phyloP scores from a whole-genome alignment of 2,113 vertebrate species.

The Heterotis niloticus region DNA sequence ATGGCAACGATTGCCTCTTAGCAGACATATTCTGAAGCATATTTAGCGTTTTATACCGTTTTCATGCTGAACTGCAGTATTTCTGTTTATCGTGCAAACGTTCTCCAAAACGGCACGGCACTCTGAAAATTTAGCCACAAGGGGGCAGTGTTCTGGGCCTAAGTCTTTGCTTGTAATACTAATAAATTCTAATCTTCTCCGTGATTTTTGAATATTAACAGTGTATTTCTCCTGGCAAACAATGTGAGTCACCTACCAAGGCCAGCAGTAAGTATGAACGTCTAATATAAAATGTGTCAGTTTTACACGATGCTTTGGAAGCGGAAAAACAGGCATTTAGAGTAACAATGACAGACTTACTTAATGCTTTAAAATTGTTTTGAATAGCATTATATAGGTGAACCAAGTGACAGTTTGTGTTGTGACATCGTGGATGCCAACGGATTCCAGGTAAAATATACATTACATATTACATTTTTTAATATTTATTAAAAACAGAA shows the following conservation, averaged over 20 bases:
- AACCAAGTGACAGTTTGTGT: too few species aligned
- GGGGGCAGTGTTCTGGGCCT: background rate
- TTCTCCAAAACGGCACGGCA: background rate
- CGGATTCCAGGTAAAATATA: too few species aligned
- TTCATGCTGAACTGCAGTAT: background rate
- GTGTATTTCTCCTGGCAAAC: background rate
- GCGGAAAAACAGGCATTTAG: too few species aligned
- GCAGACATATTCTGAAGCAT: background rate
- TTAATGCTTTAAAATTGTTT: too few species aligned
- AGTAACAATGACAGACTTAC: too few species aligned
- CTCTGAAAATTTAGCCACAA: conserved; percentile 1
- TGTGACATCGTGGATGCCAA: too few species aligned
- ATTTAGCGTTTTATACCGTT: background rate
- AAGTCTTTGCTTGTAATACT: background rate
- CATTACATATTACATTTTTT: too few species aligned
- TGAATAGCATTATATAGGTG: too few species aligned
- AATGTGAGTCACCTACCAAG: too few species aligned
- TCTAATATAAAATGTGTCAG: background rate
- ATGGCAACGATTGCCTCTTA: background rate
- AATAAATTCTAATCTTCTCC: background rate
- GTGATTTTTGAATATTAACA: background rate
- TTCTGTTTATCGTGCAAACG: background rate
- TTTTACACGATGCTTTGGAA: too few species aligned
- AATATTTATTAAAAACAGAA: too few species aligned
- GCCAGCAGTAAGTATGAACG: background rate